Percentiles rank a stretch among this genome's conserved stretches.
phyloP scores from a whole-genome alignment of 2,888 invertebrate species.

The Eledone cirrhosa region DNA sequence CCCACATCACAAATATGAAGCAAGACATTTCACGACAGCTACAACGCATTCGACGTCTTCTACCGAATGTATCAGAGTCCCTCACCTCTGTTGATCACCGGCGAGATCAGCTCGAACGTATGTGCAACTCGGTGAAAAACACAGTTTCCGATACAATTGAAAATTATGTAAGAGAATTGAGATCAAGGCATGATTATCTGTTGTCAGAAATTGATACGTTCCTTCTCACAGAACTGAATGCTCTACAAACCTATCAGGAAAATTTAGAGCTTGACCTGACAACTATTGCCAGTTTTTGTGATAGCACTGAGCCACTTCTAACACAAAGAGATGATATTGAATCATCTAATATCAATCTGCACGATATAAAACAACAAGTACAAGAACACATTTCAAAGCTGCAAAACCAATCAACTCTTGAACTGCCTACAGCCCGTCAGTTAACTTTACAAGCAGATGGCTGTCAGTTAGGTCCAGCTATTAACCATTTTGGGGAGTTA shows the following conservation, averaged over 20 bases:
- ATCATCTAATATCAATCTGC: background rate
- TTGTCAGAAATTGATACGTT: constrained; percentile 81
- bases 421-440: constrained; percentile 78
- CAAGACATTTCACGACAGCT: constrained; percentile 86
- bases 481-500: constrained; percentile 55
- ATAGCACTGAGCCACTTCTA: constrained; percentile 66
- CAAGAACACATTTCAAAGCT: background rate
- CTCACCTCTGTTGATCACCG: constrained; percentile 78
- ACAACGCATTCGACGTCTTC: constrained; percentile 74
- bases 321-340: constrained; percentile 29
- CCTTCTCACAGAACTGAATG: constrained; percentile 83
- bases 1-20: constrained; percentile 49
- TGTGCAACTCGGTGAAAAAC: constrained; percentile 87
- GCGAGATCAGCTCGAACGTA: constrained; percentile 85
- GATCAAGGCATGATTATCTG: constrained; percentile 73
- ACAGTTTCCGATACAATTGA: constrained; percentile 78
- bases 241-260: constrained; percentile 86
- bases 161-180: constrained; percentile 64
- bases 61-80: constrained; percentile 71
- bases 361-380: constrained; percentile 5
- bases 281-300: constrained; percentile 96
- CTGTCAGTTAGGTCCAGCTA: constrained; percentile 50
- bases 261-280: constrained; percentile 93
- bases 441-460: constrained; percentile 55
- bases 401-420: background rate